Conservation (phyloP, 30 jellyfish, hydroid and myxozoan species). For the Clytia hemisphaerica region DNA sequence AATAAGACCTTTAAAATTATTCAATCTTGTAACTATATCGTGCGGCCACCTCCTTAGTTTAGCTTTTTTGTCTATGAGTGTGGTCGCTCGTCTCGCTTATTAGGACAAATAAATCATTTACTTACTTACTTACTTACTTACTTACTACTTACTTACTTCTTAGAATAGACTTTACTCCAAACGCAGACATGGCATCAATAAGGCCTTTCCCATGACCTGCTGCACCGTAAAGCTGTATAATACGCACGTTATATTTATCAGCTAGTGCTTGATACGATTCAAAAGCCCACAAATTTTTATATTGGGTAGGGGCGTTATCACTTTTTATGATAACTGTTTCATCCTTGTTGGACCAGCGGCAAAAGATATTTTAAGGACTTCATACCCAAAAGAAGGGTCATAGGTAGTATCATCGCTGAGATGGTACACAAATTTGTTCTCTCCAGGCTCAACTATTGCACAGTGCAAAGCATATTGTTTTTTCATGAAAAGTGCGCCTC, state of each 20-base stretch:
- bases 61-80: too few relatives aligned
- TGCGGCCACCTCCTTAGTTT: too few relatives aligned
- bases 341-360: not conserved
- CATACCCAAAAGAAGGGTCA: not conserved
- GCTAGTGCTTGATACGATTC: not conserved
- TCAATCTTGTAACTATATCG: too few relatives aligned
- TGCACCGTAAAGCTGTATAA: not conserved
- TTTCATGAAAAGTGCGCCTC: too few relatives aligned
- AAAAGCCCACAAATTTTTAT: not conserved
- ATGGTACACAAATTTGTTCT: not conserved
- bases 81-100: too few relatives aligned
- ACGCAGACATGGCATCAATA: slow-evolving; percentile 6
- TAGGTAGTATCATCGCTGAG: not conserved
- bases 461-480: not conserved
- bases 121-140: too few relatives aligned
- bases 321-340: not conserved
- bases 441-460: not conserved
- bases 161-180: slow-evolving; percentile 7
- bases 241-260: not conserved
- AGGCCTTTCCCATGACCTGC: not conserved
- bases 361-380: not conserved
- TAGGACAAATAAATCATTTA: too few relatives aligned
- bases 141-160: too few relatives aligned
- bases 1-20: too few relatives aligned
- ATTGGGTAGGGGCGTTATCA: not conserved